Evolutionary conservation across 1,140 invertebrate species (phyloP).

Genomic region (Ephestia elutella): DNA sequence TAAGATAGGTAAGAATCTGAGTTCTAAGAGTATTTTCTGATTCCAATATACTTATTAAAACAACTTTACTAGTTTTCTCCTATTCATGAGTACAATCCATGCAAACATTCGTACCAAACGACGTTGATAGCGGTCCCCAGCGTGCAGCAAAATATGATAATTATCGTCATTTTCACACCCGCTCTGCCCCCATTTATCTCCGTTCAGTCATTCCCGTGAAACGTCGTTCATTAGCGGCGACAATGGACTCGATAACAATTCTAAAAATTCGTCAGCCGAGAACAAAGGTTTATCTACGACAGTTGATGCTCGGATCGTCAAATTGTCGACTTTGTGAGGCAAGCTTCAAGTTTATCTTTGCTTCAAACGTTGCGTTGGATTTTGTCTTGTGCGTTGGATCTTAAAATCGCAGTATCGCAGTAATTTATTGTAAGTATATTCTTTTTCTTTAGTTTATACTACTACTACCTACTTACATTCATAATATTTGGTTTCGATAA

Average conservation of each 20-base stretch:
- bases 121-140: neutral
- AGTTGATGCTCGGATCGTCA: conserved; percentile 23
- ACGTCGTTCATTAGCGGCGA: conserved; percentile 41
- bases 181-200: conserved; percentile 27
- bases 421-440: too few species aligned
- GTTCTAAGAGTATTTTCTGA: too few species aligned
- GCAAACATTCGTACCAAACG: neutral
- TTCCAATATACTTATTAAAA: too few species aligned
- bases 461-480: too few species aligned
- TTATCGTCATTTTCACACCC: conserved; percentile 29
- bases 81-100: neutral
- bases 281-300: conserved; percentile 45
- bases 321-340: conserved; percentile 6
- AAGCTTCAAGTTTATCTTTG: conserved; percentile 3
- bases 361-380: neutral
- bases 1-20: too few species aligned
- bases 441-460: too few species aligned
- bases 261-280: conserved; percentile 41
- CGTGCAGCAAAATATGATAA: conserved; percentile 20
- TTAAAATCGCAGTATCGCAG: too few species aligned
- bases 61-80: too few species aligned
- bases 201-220: conserved; percentile 33
- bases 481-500: too few species aligned
- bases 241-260: conserved; percentile 49
- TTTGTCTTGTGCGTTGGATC: neutral